Evolutionary conservation across 2,888 invertebrate genomes (phyloP).

Genomic region (Plagiodera versicolora): DNA sequence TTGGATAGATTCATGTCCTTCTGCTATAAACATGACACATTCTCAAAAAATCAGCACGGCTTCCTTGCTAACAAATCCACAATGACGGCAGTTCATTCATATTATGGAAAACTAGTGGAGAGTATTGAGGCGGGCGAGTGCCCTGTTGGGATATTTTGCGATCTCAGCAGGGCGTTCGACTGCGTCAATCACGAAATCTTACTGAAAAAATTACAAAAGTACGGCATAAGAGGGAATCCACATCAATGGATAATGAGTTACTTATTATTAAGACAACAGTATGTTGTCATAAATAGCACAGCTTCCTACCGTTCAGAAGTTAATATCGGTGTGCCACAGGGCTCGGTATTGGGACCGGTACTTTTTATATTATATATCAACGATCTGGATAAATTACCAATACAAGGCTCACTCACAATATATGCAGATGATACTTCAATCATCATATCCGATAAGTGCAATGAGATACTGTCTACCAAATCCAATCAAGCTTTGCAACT

Average conservation of each 20-base stretch:
- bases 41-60: background rate
- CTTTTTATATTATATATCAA: background rate
- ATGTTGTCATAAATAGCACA: no score
- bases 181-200: background rate
- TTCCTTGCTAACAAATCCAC: background rate
- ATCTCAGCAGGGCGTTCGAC: no score
- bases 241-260: background rate
- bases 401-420: background rate
- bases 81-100: background rate
- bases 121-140: background rate
- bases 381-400: background rate
- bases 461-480: background rate
- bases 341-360: background rate
- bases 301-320: no score
- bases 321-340: background rate
- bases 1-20: background rate
- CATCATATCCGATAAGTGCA: slow-evolving; percentile 4
- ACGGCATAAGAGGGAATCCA: background rate
- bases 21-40: background rate
- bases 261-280: background rate
- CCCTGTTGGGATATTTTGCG: background rate
- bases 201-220: background rate
- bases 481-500: slow-evolving; percentile 2
- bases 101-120: no score
- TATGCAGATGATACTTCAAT: background rate